Evolutionary conservation across 2,888 invertebrate species (phyloP).

Genomic region (Cetonia aurata): DNA sequence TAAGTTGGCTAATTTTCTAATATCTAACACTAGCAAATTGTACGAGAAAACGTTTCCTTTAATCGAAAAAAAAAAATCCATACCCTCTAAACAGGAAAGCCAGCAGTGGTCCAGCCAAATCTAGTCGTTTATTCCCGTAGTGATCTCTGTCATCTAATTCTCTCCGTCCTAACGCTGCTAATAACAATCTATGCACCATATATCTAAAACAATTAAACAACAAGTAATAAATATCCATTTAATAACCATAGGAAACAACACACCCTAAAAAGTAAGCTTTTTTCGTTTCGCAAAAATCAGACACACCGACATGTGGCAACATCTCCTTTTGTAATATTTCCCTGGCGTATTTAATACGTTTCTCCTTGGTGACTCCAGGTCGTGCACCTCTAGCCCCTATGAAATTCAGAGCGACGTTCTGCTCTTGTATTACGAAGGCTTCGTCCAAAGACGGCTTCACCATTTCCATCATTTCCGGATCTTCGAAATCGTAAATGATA

Average conservation of each 20-base stretch:
- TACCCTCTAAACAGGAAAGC: constrained; percentile 95
- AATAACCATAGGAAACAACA: neutral
- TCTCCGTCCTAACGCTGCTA: constrained; percentile 94
- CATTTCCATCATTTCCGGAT: constrained; percentile 99
- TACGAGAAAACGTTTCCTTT: too few relatives aligned
- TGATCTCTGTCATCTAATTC: constrained; percentile 99
- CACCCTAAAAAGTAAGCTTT: constrained; percentile 97
- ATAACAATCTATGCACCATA: constrained; percentile 96
- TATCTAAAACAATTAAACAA: constrained; percentile 70
- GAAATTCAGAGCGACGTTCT: constrained; percentile 98
- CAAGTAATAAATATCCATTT: neutral
- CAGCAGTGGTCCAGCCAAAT: constrained; percentile 96
- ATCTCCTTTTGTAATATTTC: constrained; percentile 99
- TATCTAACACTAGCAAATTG: too few relatives aligned
- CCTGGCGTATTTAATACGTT: constrained; percentile 98
- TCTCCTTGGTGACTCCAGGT: constrained; percentile 98
- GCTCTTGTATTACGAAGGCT: constrained; percentile 99
- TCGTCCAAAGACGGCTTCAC: constrained; percentile 98
- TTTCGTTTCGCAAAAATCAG: constrained; percentile 99
- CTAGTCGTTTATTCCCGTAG: constrained; percentile 98
- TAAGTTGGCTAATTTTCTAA: too few relatives aligned
- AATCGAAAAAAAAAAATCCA: constrained; percentile 55
- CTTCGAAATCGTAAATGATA: constrained; percentile 99
- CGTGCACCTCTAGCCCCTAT: constrained; percentile 97
- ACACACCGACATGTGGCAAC: constrained; percentile 99